phyloP scores from a whole-genome alignment of 2,797 vertebrate species.

The Siniperca undulata region DNA sequence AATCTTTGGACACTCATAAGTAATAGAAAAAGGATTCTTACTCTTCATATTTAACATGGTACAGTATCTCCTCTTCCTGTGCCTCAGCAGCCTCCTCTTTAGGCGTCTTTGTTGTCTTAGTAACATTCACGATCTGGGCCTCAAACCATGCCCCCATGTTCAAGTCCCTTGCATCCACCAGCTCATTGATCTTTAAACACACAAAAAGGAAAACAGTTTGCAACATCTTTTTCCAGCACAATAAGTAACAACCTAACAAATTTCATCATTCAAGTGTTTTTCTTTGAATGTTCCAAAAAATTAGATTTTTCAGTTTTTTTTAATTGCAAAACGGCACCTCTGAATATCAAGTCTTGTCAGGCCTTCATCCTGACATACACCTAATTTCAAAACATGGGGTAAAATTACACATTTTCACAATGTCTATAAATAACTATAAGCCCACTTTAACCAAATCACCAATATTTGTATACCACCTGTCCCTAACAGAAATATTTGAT shows the following conservation, averaged over 20 bases:
- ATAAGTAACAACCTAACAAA: background rate
- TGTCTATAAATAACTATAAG: background rate
- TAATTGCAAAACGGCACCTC: background rate
- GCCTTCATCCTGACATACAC: background rate
- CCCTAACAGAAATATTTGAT: background rate
- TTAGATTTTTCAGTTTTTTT: background rate
- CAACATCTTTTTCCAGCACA: background rate
- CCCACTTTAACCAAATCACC: background rate
- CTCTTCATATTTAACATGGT: conserved; percentile 98
- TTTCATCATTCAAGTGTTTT: background rate
- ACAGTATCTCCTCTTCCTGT: conserved; percentile 86
- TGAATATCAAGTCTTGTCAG: background rate
- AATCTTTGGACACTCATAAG: background rate
- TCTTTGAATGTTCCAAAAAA: background rate
- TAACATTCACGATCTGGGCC: conserved; percentile 91
- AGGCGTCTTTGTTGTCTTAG: conserved; percentile 75
- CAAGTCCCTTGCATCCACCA: conserved; percentile 93
- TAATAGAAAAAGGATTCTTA: conserved; percentile 77
- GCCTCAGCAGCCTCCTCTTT: conserved; percentile 57
- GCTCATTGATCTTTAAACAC: conserved; percentile 89
- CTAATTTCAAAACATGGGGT: background rate
- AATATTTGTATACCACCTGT: background rate
- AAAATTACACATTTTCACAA: background rate
- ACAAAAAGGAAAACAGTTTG: background rate
- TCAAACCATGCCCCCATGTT: conserved; percentile 99